Conservation (phyloP, 1,140 invertebrate genomes). For the Hylyphantes graminicola region DNA sequence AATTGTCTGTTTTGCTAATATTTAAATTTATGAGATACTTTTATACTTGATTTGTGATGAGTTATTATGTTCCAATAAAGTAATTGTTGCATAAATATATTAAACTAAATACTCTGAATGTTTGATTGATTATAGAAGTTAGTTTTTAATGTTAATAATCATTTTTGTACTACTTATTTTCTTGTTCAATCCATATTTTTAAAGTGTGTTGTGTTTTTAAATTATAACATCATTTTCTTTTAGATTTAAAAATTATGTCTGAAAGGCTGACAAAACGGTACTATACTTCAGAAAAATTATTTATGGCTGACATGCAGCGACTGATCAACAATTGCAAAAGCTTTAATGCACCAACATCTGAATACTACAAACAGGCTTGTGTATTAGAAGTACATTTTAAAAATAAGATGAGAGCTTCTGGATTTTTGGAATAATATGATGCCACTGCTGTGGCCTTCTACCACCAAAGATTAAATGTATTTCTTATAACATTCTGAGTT, state of each 20-base stretch:
- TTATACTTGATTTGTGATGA: too few species aligned
- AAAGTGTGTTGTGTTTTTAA: not conserved
- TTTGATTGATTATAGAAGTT: too few species aligned
- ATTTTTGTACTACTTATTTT: not conserved
- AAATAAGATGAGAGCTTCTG: constrained; percentile 87
- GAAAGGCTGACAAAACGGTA: constrained; percentile 83
- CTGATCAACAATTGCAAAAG: constrained; percentile 95
- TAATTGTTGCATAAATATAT: too few species aligned
- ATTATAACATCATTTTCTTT: constrained; percentile 63
- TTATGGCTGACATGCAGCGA: constrained; percentile 94
- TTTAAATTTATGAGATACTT: too few species aligned
- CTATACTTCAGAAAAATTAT: constrained; percentile 87
- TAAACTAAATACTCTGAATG: too few species aligned
- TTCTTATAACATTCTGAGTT: too few species aligned
- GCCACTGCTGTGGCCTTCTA: too few species aligned
- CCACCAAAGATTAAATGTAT: too few species aligned
- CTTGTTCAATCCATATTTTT: not conserved
- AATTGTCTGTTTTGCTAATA: too few species aligned
- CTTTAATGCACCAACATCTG: constrained; percentile 93
- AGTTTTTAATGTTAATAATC: too few species aligned
- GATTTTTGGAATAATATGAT: constrained; percentile 68
- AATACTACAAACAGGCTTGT: constrained; percentile 93
- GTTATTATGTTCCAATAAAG: too few species aligned
- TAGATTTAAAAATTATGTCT: constrained; percentile 89
- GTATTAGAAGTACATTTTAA: constrained; percentile 94